Evolutionary conservation across 2,797 vertebrate species (phyloP), one percentile per base, ranked within the genome.

Genomic region (Sorex maritimensis): DNA sequence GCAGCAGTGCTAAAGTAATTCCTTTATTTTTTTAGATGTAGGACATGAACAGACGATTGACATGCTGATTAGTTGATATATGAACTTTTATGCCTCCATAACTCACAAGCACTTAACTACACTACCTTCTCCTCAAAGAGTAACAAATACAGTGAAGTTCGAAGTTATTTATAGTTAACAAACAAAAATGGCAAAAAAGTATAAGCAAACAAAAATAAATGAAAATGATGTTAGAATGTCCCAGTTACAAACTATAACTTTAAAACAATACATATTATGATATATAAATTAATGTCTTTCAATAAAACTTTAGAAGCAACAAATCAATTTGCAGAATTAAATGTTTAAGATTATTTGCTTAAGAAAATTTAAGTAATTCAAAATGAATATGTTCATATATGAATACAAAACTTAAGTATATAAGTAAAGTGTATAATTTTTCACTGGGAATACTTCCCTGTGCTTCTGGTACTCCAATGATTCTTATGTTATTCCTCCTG

Each of bases 21-120:
- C 0, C 28, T 93, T 95, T 84, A 65, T 55, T 91, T 77, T 96
- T 95, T 96, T 95, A 94, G 24, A 13, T 55, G 41, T 75, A 94
- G 81, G 1, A 0, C 58, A 17, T 81, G 69, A 94, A 75, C n/a
- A 81, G 81, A 93, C 90, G 69, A 82, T 65, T 94, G 67, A 93
- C 84, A 94, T 93, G 79, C 10, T 17, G 5, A 87, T 90, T 91
- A 69, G 83, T 74, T 24, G 81, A 74, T 74, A 65, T 61, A 78
- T 3, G 67, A 85, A 86, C 96, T 95, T 28, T 81, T 28, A 83
- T 82, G 79, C 1, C 0, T 3, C 7, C 2, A 74, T 23, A 79
- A 6, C 14, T 79, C 46, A 67, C 61, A 91, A 26, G 55, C 8
- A 89, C 46, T 88, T 88, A 86, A 71, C 3, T 61, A 34, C 13